Evolutionary conservation across 92 coral and sea anemone genomes (phyloP), one percentile per base, ranked within the genome.

Genomic region (Phenganax stokvisi): DNA sequence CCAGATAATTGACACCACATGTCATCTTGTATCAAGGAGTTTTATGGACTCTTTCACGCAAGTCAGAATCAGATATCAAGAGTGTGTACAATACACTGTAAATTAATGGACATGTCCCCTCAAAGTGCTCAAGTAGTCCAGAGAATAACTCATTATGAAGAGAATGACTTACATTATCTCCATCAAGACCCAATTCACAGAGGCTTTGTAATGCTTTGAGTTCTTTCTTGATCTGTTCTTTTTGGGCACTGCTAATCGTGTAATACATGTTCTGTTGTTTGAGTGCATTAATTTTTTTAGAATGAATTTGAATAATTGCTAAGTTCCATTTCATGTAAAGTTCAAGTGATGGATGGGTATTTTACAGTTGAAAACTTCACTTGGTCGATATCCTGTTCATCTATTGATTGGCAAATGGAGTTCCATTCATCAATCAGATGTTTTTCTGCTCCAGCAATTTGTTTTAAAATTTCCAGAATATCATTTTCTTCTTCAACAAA

Each of bases 81-180:
- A 76, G 81, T 28, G 68, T 76, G 4, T 76, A n/a, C 12, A 76
- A 54, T 25, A 76, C 56, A 60, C 81, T 76, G 56, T 54, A 30
- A 55, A 75, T 55, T 47, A 75, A 75, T 75, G 80, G 80, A 29
- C 80, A 75, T 16, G 8, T 54, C 52, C 54, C 80, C 29, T 75
- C 63, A 54, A 57, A 28, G 12, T 66, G 13, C 8, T 66, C 47
- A 12, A 66, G 72, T 6, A 66, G 51, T 27, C 31, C 25, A 9
- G 47, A 27, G 12, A 66, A 66, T 61, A 61, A 17, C 17, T 61
- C 67, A 9, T 61, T 28, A 61, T 20, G 29, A 61, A 61, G 15
- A 9, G 25, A 3, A 4, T 61, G 25, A 61, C 67, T 61, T 7
- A 61, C 15, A 13, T 61, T 27, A 61, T 61, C 67, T 61, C 29